Percentiles rank a stretch among this genome's conserved stretches.
Evolutionary conservation across 2,113 vertebrate genomes (phyloP).

Genomic region (Formicarius rufipectus): DNA sequence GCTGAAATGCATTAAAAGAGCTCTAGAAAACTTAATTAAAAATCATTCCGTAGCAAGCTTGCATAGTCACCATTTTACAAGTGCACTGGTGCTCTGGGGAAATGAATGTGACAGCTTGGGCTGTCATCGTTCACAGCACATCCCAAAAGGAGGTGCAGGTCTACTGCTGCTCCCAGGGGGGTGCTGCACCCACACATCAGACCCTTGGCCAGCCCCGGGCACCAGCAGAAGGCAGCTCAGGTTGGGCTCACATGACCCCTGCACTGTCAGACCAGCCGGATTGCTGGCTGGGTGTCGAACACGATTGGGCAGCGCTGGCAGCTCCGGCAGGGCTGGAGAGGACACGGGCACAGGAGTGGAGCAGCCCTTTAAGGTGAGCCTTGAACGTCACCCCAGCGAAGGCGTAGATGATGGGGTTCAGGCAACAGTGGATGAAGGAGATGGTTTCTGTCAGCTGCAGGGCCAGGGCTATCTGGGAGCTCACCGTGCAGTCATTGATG

Average conservation of each 20-base stretch:
- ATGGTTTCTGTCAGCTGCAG: conserved; percentile 74
- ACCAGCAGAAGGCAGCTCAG: not conserved
- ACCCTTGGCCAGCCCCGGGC: not conserved
- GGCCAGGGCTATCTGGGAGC: conserved; percentile 14
- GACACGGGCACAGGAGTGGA: not conserved
- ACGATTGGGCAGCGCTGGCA: not conserved
- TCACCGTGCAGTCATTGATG: not conserved
- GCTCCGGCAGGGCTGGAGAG: not conserved
- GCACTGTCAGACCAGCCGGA: not conserved
- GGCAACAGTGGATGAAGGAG: conserved; percentile 82
- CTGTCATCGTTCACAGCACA: accelerated
- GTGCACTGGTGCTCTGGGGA: accelerated
- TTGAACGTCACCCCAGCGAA: conserved; percentile 84
- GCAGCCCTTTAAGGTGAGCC: conserved; percentile 52
- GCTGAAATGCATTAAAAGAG: not conserved
- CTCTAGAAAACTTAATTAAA: not conserved
- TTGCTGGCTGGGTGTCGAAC: not conserved
- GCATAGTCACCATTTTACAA: not conserved
- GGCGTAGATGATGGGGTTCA: conserved; percentile 87
- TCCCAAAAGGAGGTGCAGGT: not conserved
- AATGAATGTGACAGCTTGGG: accelerated
- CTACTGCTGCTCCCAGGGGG: not conserved
- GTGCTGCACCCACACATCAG: not conserved
- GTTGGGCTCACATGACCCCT: not conserved
- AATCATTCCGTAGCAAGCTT: not conserved